A percentile compares a stretch with the other conserved stretches of the same genome.
These are phyloP conservation scores for Chrysocyon brachyurus DNA, from an alignment of 2,797 vertebrate genomes.

Conservation along the genomic window DNA sequence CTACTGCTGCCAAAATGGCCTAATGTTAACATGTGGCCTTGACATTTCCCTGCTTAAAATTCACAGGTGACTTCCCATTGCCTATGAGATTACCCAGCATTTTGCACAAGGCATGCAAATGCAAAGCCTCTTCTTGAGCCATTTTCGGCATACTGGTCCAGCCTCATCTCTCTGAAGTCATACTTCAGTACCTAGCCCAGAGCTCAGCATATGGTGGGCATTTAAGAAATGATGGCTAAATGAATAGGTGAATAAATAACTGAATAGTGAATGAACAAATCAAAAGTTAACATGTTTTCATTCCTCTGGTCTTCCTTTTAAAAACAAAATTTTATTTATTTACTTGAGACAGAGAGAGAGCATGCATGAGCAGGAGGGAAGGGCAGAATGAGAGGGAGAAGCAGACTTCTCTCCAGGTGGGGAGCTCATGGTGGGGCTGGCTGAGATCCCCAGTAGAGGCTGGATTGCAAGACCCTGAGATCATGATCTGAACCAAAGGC, in stretches of 20 bases:
- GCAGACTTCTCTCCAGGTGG: too few relatives aligned
- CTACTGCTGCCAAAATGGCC: not conserved
- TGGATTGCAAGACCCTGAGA: too few relatives aligned
- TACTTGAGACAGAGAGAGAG: too few relatives aligned
- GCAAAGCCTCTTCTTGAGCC: not conserved
- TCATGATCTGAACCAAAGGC: too few relatives aligned
- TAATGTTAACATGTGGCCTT: not conserved
- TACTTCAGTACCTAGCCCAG: not conserved
- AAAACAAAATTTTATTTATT: too few relatives aligned
- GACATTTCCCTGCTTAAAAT: not conserved
- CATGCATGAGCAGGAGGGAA: too few relatives aligned
- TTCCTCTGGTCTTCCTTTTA: slow-evolving; percentile 1
- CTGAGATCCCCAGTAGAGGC: too few relatives aligned
- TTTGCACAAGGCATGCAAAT: not conserved
- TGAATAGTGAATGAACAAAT: slow-evolving; percentile 46
- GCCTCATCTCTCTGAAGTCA: not conserved
- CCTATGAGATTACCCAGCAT: not conserved
- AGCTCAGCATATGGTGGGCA: not conserved
- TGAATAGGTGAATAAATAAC: not conserved
- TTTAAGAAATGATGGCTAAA: slow-evolving; percentile 7
- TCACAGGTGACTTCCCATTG: not conserved
- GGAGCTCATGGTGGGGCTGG: too few relatives aligned
- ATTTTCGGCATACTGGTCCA: not conserved
- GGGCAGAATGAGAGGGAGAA: too few relatives aligned
- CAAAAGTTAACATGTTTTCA: slow-evolving; percentile 20